Base-by-base conservation (phyloP, 2,888 invertebrate species). In the Troides aeacus region DNA sequence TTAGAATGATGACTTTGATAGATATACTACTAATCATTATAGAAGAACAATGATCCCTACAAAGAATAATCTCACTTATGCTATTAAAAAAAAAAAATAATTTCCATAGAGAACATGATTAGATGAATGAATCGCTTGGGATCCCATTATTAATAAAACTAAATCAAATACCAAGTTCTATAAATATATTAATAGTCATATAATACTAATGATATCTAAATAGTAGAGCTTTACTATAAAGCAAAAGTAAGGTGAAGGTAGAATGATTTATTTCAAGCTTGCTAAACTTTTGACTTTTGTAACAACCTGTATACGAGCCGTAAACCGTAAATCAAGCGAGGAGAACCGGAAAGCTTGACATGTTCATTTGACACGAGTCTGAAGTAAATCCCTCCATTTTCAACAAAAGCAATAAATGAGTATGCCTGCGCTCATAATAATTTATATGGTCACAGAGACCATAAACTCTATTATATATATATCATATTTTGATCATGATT, bases 281-380 rank as follows among this genome's bases (percentile, higher is more conserved):
- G 17, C 50, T 57, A 21, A 57, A n/a, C n/a, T 21, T 58, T 58
- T 64, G 56, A 56, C 39, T 66, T 66, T 50, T 5, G 63, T 6
- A 73, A 69, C 73, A 73, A 57, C 23, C 74, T 72, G 72, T 73
- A 71, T 58, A 72, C 10, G 46, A 60, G 66, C 68, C 72, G 70
- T 70, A 70, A 67, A 70, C 74, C 74, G 72, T 78, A 77, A 76
- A 77, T 78, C 75, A 76, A 71, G 60, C 71, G 68, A 64, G 57
- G 71, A 73, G 72, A 73, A 74, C 74, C 72, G 74, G 75, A 74
- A 71, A 72, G 71, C 73, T 74, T 73, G 78, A 76, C 76, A 74
- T 74, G 72, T 76, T 78, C 74, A 76, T 75, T 77, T 75, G 76
- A 78, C 74, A 77, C 59, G 66, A 71, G 66, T 70, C 63, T 64